These are phyloP conservation scores for Lingula anatina DNA, from an alignment of 2,888 invertebrate species.

Conservation along the genomic window DNA sequence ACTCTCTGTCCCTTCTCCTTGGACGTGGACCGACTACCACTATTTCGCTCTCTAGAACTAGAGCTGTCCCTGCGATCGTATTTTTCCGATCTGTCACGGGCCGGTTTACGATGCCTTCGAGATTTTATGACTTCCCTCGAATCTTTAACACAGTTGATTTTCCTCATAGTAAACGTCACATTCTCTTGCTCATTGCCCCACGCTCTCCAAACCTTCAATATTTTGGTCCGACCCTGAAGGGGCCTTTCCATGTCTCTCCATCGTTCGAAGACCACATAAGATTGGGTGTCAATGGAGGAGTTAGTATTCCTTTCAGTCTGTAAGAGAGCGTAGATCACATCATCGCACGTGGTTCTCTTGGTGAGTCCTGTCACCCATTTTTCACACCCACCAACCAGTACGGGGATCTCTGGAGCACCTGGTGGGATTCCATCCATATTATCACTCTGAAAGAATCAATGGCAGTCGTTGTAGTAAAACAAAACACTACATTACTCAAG, in stretches of 20 bases:
- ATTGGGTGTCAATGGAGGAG: conserved; percentile 72
- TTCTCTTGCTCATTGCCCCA: conserved; percentile 71
- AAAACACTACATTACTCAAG: too few relatives aligned
- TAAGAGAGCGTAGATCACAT: conserved; percentile 70
- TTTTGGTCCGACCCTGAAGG: conserved; percentile 66
- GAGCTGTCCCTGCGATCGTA: too few relatives aligned
- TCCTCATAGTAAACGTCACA: conserved; percentile 51
- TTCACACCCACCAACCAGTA: conserved; percentile 71
- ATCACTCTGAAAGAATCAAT: too few relatives aligned
- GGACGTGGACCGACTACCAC: background rate
- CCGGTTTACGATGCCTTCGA: conserved; percentile 10
- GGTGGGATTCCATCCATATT: too few relatives aligned
- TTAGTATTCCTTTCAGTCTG: conserved; percentile 58
- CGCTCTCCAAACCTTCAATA: conserved; percentile 73
- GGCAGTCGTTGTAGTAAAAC: too few relatives aligned
- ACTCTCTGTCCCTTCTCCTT: background rate
- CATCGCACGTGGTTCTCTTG: conserved; percentile 71
- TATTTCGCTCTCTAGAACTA: background rate
- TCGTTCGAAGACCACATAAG: conserved; percentile 58
- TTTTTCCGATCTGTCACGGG: conserved; percentile 4
- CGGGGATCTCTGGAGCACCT: conserved; percentile 52
- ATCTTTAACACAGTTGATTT: conserved; percentile 26
- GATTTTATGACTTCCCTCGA: conserved; percentile 6
- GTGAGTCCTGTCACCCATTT: conserved; percentile 77
- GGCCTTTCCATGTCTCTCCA: conserved; percentile 62